phyloP scores from a whole-genome alignment of 2,113 vertebrate genomes.

The Neotoma lepida region DNA sequence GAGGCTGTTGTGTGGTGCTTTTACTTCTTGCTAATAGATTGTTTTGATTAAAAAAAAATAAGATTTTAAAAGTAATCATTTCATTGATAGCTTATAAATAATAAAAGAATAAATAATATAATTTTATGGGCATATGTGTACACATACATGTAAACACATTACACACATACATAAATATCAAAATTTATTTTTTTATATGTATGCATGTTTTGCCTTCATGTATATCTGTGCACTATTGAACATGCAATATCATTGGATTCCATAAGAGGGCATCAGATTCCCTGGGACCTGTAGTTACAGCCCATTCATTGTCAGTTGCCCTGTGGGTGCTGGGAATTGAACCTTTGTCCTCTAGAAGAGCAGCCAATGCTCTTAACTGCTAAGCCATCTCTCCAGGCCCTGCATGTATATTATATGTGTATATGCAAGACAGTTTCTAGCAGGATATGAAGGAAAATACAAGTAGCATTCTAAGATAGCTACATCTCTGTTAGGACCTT shows the following conservation, averaged over 20 bases:
- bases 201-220: not conserved
- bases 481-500: not conserved
- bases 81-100: constrained; percentile 74
- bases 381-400: not conserved
- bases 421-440: constrained; percentile 16
- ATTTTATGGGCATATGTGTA: not conserved
- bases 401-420: not conserved
- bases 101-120: constrained; percentile 37
- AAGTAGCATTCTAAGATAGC: not conserved
- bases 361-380: not conserved
- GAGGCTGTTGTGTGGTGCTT: constrained; percentile 70
- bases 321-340: not conserved
- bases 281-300: not conserved
- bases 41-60: constrained; percentile 75
- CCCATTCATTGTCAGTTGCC: not conserved
- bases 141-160: not conserved
- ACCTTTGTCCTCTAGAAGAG: not conserved
- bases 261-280: not conserved
- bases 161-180: not conserved
- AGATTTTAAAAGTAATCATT: constrained; percentile 74
- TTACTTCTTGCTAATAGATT: constrained; percentile 75
- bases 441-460: constrained; percentile 1
- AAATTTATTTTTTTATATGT: not conserved
- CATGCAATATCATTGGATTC: not conserved
- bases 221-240: too few species aligned